Percentiles rank a stretch among this genome's conserved stretches.
Evolutionary conservation across 2,888 invertebrate species (phyloP).

Genomic region (Sycophila texana): DNA sequence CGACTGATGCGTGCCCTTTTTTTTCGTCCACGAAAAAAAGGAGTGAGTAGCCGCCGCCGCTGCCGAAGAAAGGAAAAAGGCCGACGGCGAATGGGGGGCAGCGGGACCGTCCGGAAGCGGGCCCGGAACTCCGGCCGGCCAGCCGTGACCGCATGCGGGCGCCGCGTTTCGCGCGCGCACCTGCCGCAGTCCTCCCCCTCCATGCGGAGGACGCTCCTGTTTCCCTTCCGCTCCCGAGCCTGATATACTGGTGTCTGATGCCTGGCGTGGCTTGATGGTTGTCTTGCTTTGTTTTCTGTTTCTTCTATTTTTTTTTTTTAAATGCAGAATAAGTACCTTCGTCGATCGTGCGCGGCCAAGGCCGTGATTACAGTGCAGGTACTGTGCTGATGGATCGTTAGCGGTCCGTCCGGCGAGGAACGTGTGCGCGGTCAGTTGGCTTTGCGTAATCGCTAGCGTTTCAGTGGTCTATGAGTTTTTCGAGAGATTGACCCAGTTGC

Average conservation of each 20-base stretch:
- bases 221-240: too few species aligned
- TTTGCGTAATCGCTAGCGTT: too few species aligned
- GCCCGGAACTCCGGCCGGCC: slow-evolving; percentile 74
- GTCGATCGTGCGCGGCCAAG: not conserved
- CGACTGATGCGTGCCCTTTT: slow-evolving; percentile 24
- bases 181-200: slow-evolving; percentile 1
- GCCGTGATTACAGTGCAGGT: not conserved
- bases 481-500: too few species aligned
- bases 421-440: too few species aligned
- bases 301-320: slow-evolving; percentile 2
- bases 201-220: not conserved
- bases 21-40: slow-evolving; percentile 13
- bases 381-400: too few species aligned
- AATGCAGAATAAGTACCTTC: not conserved
- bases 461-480: too few species aligned
- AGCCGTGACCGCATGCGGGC: slow-evolving; percentile 69
- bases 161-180: slow-evolving; percentile 10
- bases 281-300: too few species aligned
- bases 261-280: too few species aligned
- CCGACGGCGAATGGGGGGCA: not conserved
- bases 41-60: not conserved
- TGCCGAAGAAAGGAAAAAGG: slow-evolving; percentile 14
- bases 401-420: too few species aligned
- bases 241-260: too few species aligned
- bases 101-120: slow-evolving; percentile 69